A percentile compares a stretch with the other conserved stretches of the same genome.
These are phyloP conservation scores for Mactromeris polynyma DNA, from an alignment of 2,888 invertebrate species.

Conservation along the genomic window DNA sequence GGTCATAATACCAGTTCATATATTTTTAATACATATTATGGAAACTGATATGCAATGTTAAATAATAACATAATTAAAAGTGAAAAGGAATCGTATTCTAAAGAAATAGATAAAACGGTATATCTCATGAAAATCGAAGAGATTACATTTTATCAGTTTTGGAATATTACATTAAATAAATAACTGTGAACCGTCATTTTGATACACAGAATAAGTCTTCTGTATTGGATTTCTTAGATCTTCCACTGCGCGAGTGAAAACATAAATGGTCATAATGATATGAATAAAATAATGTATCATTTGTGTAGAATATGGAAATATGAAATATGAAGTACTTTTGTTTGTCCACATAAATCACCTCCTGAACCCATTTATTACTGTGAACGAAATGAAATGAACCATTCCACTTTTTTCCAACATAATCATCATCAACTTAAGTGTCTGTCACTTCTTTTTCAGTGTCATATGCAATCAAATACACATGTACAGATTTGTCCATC, in stretches of 20 bases:
- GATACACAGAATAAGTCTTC: not conserved
- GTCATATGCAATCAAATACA: not conserved
- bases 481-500: not conserved
- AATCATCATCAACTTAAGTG: not conserved
- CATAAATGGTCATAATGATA: not conserved
- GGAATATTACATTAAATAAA: too few relatives aligned
- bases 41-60: too few relatives aligned
- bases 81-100: too few relatives aligned
- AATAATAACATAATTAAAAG: too few relatives aligned
- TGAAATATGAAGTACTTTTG: not conserved
- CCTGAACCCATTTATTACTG: not conserved
- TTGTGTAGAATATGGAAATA: constrained; percentile 13
- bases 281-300: not conserved
- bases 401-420: not conserved
- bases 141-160: too few relatives aligned
- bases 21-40: too few relatives aligned
- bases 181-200: too few relatives aligned
- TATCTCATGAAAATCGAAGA: too few relatives aligned
- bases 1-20: too few relatives aligned
- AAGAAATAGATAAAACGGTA: too few relatives aligned
- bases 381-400: not conserved
- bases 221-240: not conserved
- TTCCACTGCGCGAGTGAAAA: not conserved
- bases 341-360: not conserved
- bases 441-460: not conserved